phyloP scores from a whole-genome alignment of 2,113 vertebrate species.

The Bettongia penicillata region DNA sequence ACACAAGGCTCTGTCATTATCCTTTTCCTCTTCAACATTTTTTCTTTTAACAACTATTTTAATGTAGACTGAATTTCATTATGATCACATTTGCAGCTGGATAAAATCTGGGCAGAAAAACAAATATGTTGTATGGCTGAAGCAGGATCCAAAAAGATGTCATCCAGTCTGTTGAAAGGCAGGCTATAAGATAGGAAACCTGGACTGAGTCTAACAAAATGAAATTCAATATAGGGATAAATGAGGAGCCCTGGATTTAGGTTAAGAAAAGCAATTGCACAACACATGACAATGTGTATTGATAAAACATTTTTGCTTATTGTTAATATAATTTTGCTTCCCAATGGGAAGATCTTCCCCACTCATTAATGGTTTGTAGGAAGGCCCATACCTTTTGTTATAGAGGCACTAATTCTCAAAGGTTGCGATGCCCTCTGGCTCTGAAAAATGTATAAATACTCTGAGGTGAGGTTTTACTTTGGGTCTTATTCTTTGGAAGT shows the following conservation, averaged over 20 bases:
- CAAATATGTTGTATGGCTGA: not conserved
- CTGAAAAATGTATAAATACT: no score
- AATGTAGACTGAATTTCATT: not conserved
- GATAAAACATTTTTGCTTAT: no score
- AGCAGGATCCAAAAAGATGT: not conserved
- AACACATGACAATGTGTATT: not conserved
- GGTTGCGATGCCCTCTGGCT: no score
- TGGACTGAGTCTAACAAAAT: not conserved
- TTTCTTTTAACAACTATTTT: not conserved
- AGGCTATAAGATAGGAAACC: not conserved
- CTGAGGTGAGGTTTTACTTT: no score
- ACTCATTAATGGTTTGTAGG: no score
- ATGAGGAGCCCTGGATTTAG: not conserved
- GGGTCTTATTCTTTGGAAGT: no score
- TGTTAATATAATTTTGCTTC: no score
- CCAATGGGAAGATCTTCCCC: no score
- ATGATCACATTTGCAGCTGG: not conserved
- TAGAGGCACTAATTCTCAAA: no score
- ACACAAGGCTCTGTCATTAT: not conserved
- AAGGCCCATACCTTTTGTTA: no score
- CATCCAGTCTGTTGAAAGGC: not conserved
- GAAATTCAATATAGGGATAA: not conserved
- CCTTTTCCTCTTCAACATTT: not conserved
- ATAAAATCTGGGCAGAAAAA: not conserved
- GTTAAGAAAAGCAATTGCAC: not conserved